Percentiles rank a stretch among this genome's conserved stretches.
phyloP scores from a whole-genome alignment of 2,797 vertebrate genomes.

The Helicolenus hilgendorfi region DNA sequence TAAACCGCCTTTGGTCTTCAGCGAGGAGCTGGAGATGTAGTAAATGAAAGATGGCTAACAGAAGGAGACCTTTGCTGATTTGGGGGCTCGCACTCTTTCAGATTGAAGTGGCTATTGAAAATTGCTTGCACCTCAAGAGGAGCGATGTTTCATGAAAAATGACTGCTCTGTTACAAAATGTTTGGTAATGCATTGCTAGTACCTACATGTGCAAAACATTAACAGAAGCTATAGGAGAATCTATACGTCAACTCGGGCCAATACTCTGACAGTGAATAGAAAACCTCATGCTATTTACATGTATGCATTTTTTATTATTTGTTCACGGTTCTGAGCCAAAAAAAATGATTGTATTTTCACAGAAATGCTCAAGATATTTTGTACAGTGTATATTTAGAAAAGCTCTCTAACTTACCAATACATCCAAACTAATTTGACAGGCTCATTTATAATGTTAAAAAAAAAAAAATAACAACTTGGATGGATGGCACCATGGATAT shows the following conservation, averaged over 20 bases:
- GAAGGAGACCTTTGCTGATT: constrained; percentile 68
- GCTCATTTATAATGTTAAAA: neutral
- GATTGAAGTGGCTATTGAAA: constrained; percentile 69
- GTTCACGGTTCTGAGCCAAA: neutral
- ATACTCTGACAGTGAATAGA: neutral
- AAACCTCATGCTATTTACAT: neutral
- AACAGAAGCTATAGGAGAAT: neutral
- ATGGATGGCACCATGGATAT: neutral
- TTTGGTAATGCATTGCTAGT: neutral
- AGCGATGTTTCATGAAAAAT: constrained; percentile 71
- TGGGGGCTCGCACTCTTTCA: constrained; percentile 42
- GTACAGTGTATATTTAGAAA: neutral
- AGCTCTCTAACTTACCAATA: neutral
- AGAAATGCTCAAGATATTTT: neutral
- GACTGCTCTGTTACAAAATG: constrained; percentile 13
- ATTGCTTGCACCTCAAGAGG: constrained; percentile 57
- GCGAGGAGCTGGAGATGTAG: constrained; percentile 60
- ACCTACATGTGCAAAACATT: neutral
- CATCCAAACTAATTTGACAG: neutral
- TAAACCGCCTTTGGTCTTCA: constrained; percentile 78
- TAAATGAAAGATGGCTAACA: constrained; percentile 77
- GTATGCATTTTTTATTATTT: neutral
- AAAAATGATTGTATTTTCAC: neutral
- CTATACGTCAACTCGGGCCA: neutral
- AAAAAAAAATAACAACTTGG: neutral